Evolutionary conservation across 2,888 invertebrate genomes (phyloP), one percentile per base, ranked within the genome.

Genomic region (Colostygia pectinataria): DNA sequence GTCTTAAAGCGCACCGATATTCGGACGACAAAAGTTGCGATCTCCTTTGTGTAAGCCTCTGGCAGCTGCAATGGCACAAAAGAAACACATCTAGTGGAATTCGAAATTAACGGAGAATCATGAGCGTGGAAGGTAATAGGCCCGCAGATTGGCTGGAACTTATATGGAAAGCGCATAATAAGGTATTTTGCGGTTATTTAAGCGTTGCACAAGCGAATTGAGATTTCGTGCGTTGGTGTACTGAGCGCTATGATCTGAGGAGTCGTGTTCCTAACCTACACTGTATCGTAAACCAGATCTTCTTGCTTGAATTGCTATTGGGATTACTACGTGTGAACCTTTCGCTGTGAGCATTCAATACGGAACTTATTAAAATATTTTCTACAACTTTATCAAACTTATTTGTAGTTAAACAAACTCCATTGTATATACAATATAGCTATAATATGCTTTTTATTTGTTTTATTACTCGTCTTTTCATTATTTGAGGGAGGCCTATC

Each of bases 141-240:
- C 71, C 71, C 61, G 76, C 74, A 83, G 84, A 87, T 87, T 86
- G 85, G 78, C 69, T 75, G 73, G 80, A 83, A 77, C 87, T 77
- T 88, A 86, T 85, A 89, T 85, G 88, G 88, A 88, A 85, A 88
- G 86, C 82, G 84, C 80, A 84, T 86, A 86, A 86, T 87, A 85
- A 81, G 88, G 81, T 80, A 87, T 89, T 87, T 89, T 90, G 89
- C 85, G 89, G 89, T 88, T 88, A 81, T 88, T 88, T 87, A 86
- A 84, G 75, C 77, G 77, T 85, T 87, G 83, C 83, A 80, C 82
- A 84, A 85, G 85, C 71, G 84, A 86, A 87, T 86, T 81, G 85
- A 80, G 82, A 84, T 81, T 83, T 86, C 86, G 88, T 87, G 87
- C 83, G 80, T 82, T 68, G 77, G 79, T 76, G 76, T 76, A 67